These are phyloP conservation scores for Neomorphus geoffroyi DNA, from an alignment of 2,797 vertebrate genomes.

Conservation along the genomic window DNA sequence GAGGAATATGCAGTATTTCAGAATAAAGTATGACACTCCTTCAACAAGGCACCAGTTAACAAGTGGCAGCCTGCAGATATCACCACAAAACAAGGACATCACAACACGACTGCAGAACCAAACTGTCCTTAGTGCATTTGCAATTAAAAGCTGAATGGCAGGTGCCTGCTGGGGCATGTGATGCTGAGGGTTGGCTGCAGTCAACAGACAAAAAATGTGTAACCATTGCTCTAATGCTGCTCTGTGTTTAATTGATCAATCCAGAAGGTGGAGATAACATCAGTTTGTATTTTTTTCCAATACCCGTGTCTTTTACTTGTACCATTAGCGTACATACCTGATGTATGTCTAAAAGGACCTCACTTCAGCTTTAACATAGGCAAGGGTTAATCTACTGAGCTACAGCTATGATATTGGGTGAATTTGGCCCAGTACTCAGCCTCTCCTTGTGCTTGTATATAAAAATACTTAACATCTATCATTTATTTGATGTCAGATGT, in stretches of 20 bases:
- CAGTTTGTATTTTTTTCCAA: neutral
- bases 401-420: neutral
- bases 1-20: neutral
- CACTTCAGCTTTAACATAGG: neutral
- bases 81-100: accelerated
- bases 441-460: neutral
- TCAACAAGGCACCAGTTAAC: neutral
- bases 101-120: neutral
- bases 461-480: neutral
- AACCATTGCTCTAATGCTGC: neutral
- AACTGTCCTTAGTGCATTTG: neutral
- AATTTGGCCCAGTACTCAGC: neutral
- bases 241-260: neutral
- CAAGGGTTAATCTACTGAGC: neutral
- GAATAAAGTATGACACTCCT: neutral
- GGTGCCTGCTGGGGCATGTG: neutral
- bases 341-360: neutral
- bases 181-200: neutral
- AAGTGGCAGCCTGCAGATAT: neutral
- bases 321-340: neutral
- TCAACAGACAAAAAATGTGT: neutral
- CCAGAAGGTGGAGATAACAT: neutral
- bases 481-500: neutral
- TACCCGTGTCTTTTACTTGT: neutral
- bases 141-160: neutral